Conservation (phyloP, 2,797 vertebrate species). For the Carcharodon carcharias region DNA sequence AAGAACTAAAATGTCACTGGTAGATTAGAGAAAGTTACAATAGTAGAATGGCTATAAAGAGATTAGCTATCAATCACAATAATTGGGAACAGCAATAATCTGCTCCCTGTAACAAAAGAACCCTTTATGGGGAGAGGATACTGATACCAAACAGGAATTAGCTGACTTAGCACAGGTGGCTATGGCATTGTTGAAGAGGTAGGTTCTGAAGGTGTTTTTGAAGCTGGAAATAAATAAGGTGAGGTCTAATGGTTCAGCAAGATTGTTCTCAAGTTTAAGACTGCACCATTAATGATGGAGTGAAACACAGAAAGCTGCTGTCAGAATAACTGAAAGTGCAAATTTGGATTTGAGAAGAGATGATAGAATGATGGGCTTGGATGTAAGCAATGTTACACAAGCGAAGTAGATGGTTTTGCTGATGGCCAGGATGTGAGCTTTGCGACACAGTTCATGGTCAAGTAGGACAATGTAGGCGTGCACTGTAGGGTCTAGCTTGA, state of each 20-base stretch:
- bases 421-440: not conserved
- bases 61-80: not conserved
- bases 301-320: not conserved
- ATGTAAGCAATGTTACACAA: not conserved
- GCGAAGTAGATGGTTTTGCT: not conserved
- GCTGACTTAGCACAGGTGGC: not conserved
- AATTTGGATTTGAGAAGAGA: not conserved
- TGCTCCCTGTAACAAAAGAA: not conserved
- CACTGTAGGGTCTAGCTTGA: not conserved
- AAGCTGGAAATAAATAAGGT: not conserved
- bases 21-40: not conserved
- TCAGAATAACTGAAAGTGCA: not conserved
- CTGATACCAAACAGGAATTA: not conserved
- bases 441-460: not conserved
- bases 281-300: not conserved
- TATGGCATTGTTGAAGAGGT: not conserved
- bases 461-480: not conserved
- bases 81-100: not conserved
- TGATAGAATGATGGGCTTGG: not conserved
- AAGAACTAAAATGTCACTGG: not conserved
- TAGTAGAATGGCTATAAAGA: not conserved
- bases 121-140: not conserved
- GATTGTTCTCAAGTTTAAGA: not conserved
- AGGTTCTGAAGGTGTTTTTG: not conserved
- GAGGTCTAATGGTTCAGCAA: not conserved